These are phyloP conservation scores for Branchinecta lindahli DNA, from an alignment of 1,140 invertebrate species.

Conservation along the genomic window DNA sequence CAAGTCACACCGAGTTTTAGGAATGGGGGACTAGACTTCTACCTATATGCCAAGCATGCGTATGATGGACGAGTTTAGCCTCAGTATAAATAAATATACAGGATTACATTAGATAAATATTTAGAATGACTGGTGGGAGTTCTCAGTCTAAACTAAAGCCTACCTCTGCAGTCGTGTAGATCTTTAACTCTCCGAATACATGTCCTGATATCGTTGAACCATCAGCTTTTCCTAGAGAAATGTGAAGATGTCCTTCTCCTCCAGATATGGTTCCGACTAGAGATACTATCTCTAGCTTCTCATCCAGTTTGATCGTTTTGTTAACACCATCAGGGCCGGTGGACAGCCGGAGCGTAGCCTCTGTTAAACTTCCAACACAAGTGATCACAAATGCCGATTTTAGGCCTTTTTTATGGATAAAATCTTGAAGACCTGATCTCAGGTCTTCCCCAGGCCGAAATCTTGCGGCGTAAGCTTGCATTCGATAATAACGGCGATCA, in stretches of 20 bases:
- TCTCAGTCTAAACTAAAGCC: slow-evolving; percentile 34
- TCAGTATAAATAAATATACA: too few relatives aligned
- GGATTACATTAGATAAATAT: too few relatives aligned
- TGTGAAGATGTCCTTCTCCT: slow-evolving; percentile 32
- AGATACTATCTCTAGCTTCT: slow-evolving; percentile 33
- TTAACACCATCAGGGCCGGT: slow-evolving; percentile 21
- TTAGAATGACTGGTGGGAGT: too few relatives aligned
- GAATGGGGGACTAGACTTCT: too few relatives aligned
- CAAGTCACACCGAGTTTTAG: too few relatives aligned
- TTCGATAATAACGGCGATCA: not conserved
- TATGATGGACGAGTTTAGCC: too few relatives aligned
- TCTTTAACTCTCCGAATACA: slow-evolving; percentile 32
- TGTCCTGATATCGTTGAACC: slow-evolving; percentile 34
- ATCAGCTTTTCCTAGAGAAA: slow-evolving; percentile 29
- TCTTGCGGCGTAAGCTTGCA: not conserved
- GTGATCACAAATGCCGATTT: slow-evolving; percentile 33
- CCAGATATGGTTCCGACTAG: slow-evolving; percentile 32
- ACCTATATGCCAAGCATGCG: too few relatives aligned
- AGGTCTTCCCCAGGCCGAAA: slow-evolving; percentile 30
- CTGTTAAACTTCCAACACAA: slow-evolving; percentile 34
- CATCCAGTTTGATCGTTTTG: slow-evolving; percentile 24
- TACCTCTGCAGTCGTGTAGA: slow-evolving; percentile 36
- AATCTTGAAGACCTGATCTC: slow-evolving; percentile 25
- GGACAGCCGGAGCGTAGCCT: slow-evolving; percentile 32
- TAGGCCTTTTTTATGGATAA: slow-evolving; percentile 27